Conservation (phyloP, 2,113 vertebrate genomes). For the Enhydra lutris region DNA sequence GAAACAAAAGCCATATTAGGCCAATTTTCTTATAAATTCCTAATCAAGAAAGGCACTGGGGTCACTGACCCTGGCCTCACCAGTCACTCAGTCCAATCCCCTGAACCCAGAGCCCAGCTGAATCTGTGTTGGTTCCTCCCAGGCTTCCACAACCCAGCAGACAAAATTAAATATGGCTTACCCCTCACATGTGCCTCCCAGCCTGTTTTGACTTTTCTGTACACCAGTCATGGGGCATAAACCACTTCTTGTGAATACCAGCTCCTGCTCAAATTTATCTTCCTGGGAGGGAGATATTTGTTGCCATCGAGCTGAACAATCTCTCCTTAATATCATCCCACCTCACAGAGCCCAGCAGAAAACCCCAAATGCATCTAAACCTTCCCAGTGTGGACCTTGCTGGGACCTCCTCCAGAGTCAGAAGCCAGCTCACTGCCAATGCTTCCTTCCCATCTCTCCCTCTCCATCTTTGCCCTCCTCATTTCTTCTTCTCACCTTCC, state of each 20-base stretch:
- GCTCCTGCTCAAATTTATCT: neutral
- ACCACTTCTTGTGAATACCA: neutral
- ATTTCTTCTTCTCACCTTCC: neutral
- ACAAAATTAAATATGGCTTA: neutral
- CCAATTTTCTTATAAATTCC: neutral
- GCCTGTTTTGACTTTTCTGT: neutral
- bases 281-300: neutral
- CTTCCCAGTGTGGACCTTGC: neutral
- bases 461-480: neutral
- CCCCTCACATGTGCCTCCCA: neutral
- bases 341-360: neutral
- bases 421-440: neutral
- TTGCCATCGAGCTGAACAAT: neutral
- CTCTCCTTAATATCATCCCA: neutral
- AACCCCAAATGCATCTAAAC: neutral
- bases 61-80: neutral
- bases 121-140: neutral
- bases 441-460: neutral
- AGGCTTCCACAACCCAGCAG: neutral
- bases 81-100: neutral
- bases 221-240: neutral
- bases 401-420: neutral
- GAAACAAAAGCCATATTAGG: neutral
- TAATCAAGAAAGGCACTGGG: neutral
- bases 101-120: neutral